Evolutionary conservation across 2,113 vertebrate genomes (phyloP), one percentile per base, ranked within the genome.

Genomic region (Toxostoma redivivum): DNA sequence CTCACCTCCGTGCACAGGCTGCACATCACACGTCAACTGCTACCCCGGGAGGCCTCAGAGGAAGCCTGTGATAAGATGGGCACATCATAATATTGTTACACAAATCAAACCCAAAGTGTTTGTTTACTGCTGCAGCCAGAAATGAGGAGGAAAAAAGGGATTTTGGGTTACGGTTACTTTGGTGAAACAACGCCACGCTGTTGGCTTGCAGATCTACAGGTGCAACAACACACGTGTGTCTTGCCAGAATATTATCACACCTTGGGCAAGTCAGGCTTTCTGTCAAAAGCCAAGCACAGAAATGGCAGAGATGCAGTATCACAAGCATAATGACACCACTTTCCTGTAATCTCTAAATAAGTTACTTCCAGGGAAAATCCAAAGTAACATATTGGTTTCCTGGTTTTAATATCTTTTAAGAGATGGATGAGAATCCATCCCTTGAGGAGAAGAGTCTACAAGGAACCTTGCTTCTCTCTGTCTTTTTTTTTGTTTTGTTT

Each of bases 181-280:
- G 73, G 45, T 15, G 53, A 65, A 87, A 50, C 33, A 38, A 72
- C 4, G 5, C 44, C 37, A 37, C 1, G 0, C 7, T 44, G 31
- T 31, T 81, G 76, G 56, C 21, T 48, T 50, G 42, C 35, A 50
- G 24, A 60, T 56, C 56, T 25, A 13, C 27, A 70, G 33, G 22
- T 7, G 3, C 25, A 61, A 35, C 17, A 62, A n/a, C 15, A 77
- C 12, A 18, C 0, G 0, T 0, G 2, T 15, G 42, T 16, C 35
- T 67, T 44, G 30, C 60, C 3, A 2, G 38, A 44, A 53, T 30
- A 53, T 33, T 12, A 20, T 15, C 19, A 18, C 0, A 2, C 70
- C 78, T 56, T 13, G 48, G 70, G 40, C 48, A 64, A 92, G 40
- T 19, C 3, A 2, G 23, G 61, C n/a, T 81, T 91, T 35, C 45